Conservation (phyloP, 1,140 invertebrate species). For the Calephelis nemesis region DNA sequence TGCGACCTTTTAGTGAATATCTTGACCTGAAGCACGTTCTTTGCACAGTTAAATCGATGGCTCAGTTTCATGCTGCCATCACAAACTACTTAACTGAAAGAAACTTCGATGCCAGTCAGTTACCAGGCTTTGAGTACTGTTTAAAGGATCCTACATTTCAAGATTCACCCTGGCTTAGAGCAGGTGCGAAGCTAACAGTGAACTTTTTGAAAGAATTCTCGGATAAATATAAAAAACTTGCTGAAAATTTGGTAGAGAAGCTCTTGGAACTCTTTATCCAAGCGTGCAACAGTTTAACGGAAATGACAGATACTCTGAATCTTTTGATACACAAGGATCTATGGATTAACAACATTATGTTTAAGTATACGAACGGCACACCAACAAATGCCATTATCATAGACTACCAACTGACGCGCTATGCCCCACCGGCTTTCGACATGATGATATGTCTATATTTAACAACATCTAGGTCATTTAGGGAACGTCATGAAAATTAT, state of each 20-base stretch:
- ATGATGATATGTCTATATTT: background rate
- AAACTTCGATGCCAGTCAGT: background rate
- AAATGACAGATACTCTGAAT: background rate
- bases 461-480: background rate
- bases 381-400: slow-evolving; percentile 7
- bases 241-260: background rate
- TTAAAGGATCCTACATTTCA: slow-evolving; percentile 3
- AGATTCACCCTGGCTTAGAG: slow-evolving; percentile 7
- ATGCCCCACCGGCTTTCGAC: background rate
- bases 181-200: background rate
- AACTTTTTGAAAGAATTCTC: slow-evolving; percentile 14
- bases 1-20: background rate
- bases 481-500: background rate
- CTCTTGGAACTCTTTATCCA: background rate
- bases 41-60: slow-evolving; percentile 2
- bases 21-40: background rate
- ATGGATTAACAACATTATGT: slow-evolving; percentile 7
- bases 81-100: background rate
- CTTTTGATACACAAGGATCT: slow-evolving; percentile 2
- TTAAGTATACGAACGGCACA: background rate
- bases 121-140: slow-evolving; percentile 2
- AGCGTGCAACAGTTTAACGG: background rate
- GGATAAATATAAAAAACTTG: background rate
- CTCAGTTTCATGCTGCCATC: background rate
- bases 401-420: background rate